Evolutionary conservation across 2,888 invertebrate species (phyloP).

Genomic region (Thumatha senex): DNA sequence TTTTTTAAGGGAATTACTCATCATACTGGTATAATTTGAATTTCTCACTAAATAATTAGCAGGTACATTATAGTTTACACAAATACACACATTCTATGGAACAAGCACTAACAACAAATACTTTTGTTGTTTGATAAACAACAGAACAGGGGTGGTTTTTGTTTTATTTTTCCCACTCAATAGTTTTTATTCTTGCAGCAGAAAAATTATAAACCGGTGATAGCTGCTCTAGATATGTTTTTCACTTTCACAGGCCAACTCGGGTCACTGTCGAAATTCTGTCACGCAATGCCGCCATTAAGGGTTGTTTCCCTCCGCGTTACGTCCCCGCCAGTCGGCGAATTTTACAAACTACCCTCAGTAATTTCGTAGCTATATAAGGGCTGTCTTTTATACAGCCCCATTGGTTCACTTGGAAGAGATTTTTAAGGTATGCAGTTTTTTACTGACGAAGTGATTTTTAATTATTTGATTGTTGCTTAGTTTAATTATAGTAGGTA

Average conservation of each 20-base stretch:
- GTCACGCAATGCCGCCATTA: constrained; percentile 83
- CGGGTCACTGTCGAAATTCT: constrained; percentile 82
- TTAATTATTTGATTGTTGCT: constrained; percentile 19
- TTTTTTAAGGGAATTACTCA: too few species aligned
- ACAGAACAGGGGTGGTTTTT: too few species aligned
- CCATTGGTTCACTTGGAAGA: constrained; percentile 53
- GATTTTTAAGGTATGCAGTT: constrained; percentile 64
- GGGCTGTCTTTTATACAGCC: constrained; percentile 60
- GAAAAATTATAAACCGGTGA: constrained; percentile 18
- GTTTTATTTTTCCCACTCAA: too few species aligned
- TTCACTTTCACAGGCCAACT: constrained; percentile 79
- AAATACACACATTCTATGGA: too few species aligned
- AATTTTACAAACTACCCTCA: constrained; percentile 79
- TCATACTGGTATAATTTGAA: too few species aligned
- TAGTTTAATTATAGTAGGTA: not conserved
- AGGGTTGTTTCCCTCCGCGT: constrained; percentile 61
- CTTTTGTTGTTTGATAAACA: too few species aligned
- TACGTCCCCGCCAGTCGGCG: constrained; percentile 53
- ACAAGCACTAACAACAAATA: too few species aligned
- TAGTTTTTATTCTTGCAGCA: too few species aligned
- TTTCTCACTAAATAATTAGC: too few species aligned
- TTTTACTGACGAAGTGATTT: constrained; percentile 51
- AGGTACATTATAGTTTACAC: too few species aligned
- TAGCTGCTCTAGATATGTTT: constrained; percentile 66
- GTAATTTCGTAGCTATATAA: constrained; percentile 68